These are phyloP conservation scores for Ivindomyrus marchei DNA, from an alignment of 2,113 vertebrate genomes.

Conservation along the genomic window DNA sequence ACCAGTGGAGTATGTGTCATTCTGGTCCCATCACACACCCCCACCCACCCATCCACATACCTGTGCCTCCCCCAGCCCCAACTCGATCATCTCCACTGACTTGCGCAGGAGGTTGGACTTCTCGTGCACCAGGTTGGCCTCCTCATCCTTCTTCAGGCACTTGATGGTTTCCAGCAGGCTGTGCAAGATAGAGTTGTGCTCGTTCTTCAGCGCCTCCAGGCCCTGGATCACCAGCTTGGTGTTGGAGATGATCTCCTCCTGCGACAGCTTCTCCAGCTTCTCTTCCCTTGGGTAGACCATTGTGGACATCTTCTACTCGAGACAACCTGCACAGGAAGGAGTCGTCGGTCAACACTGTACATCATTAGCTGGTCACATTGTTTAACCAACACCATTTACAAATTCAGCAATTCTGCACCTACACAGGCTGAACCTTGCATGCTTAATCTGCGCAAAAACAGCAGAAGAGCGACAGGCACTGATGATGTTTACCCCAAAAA, in stretches of 20 bases:
- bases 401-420: background rate
- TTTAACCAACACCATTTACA: background rate
- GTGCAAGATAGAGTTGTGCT: conserved; percentile 95
- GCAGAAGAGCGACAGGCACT: background rate
- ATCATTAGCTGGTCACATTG: background rate
- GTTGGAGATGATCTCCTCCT: conserved; percentile 97
- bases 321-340: conserved; percentile 40
- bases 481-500: background rate
- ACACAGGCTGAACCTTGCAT: background rate
- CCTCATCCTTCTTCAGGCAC: conserved; percentile 96
- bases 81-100: conserved; percentile 96
- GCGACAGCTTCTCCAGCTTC: conserved; percentile 84
- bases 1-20: background rate
- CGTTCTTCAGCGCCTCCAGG: conserved; percentile 90
- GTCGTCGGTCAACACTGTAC: background rate
- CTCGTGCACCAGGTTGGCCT: conserved; percentile 93
- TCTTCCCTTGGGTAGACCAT: conserved; percentile 89
- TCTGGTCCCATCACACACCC: background rate
- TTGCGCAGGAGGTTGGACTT: conserved; percentile 91
- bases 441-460: background rate
- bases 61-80: conserved; percentile 95
- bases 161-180: conserved; percentile 94
- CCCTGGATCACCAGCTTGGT: conserved; percentile 95
- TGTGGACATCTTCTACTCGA: conserved; percentile 71
- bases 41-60: conserved; percentile 44